phyloP scores from a whole-genome alignment of 2,113 vertebrate genomes.

The Colaptes auratus region DNA sequence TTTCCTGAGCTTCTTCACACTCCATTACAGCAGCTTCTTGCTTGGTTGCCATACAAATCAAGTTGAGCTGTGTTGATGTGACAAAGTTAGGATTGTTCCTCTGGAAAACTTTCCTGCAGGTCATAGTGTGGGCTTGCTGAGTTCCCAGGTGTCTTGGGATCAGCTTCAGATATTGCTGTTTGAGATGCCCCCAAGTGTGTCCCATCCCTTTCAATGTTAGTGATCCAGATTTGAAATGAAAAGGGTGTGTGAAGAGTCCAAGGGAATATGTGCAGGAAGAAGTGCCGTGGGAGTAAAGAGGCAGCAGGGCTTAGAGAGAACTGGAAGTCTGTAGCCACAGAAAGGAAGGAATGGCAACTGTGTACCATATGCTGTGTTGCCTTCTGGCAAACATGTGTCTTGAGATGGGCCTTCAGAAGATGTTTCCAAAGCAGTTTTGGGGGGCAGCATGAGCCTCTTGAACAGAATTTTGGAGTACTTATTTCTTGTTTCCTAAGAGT shows the following conservation, averaged over 20 bases:
- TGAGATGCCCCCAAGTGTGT: not conserved
- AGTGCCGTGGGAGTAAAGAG: not conserved
- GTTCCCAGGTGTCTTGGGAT: not conserved
- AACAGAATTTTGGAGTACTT: not conserved
- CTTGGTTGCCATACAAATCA: not conserved
- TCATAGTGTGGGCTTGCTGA: rapidly evolving
- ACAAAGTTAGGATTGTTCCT: not conserved
- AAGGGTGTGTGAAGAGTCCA: not conserved
- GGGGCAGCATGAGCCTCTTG: not conserved
- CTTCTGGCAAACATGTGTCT: not conserved
- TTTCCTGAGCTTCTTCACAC: not conserved
- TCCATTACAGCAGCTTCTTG: not conserved
- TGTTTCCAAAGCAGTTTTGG: not conserved
- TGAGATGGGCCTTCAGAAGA: constrained; percentile 12
- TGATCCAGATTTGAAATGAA: not conserved
- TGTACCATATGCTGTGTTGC: not conserved
- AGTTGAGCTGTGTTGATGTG: not conserved
- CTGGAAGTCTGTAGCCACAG: not conserved
- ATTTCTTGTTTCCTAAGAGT: not conserved
- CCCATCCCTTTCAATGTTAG: not conserved
- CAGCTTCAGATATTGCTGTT: not conserved
- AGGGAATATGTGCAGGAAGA: not conserved
- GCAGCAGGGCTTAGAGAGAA: not conserved
- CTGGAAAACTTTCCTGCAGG: not conserved
- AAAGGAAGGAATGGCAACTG: constrained; percentile 10